phyloP scores from a whole-genome alignment of 2,888 invertebrate species.

The Dilophus febrilis region DNA sequence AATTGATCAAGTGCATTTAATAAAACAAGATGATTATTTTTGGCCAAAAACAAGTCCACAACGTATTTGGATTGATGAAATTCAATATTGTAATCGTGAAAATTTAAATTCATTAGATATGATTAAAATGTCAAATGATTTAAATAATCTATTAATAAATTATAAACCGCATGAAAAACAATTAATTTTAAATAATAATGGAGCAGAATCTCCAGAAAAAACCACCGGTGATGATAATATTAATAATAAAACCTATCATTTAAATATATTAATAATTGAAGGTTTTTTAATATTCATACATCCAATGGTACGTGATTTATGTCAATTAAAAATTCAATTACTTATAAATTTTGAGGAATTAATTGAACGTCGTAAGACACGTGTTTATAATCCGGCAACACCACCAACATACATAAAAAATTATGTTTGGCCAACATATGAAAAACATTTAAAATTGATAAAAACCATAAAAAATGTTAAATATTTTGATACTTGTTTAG shows the following conservation, averaged over 20 bases:
- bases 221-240: no score
- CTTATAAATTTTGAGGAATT: slow-evolving; percentile 52
- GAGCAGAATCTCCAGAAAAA: slow-evolving; percentile 4
- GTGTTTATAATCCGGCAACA: slow-evolving; percentile 76
- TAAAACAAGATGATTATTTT: slow-evolving; percentile 66
- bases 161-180: no score
- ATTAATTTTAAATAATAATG: not conserved
- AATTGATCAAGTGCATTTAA: slow-evolving; percentile 31
- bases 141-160: slow-evolving; percentile 16
- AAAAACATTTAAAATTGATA: slow-evolving; percentile 34
- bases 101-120: slow-evolving; percentile 54
- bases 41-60: slow-evolving; percentile 44
- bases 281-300: slow-evolving; percentile 62
- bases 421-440: slow-evolving; percentile 76
- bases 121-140: slow-evolving; percentile 46
- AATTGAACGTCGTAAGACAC: slow-evolving; percentile 36
- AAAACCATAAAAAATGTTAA: not conserved
- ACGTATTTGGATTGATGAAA: slow-evolving; percentile 41
- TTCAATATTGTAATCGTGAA: slow-evolving; percentile 63
- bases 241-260: no score
- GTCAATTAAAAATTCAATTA: slow-evolving; percentile 57
- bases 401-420: slow-evolving; percentile 71
- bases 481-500: not conserved
- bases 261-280: slow-evolving; percentile 48
- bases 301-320: slow-evolving; percentile 44